Percentiles rank a stretch among this genome's conserved stretches.
phyloP scores from a whole-genome alignment of 1,140 invertebrate species.

The Zaprionus gabonicus region DNA sequence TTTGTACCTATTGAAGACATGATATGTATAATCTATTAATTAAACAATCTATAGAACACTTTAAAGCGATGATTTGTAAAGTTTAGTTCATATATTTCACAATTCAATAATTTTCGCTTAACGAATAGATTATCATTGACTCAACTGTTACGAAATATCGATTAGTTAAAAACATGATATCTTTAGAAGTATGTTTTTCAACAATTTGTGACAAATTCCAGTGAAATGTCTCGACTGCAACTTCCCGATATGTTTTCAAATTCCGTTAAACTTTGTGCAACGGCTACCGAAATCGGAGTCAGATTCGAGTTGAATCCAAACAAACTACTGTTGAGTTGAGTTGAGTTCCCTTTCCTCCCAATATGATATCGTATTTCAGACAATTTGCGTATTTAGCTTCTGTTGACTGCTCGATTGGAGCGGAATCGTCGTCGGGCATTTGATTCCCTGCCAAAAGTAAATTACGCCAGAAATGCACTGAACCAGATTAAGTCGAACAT shows the following conservation, averaged over 20 bases:
- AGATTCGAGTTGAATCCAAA: constrained; percentile 13
- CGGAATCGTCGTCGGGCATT: constrained; percentile 14
- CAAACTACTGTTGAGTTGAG: constrained; percentile 30
- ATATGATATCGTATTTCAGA: constrained; percentile 69
- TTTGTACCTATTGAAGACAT: too few relatives aligned
- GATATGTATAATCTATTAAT: too few relatives aligned
- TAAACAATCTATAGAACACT: too few relatives aligned
- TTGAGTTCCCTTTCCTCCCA: background rate
- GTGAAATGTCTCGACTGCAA: background rate
- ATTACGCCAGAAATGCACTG: constrained; percentile 59
- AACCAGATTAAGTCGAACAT: constrained; percentile 76
- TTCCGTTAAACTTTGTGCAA: constrained; percentile 40
- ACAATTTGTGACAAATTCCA: background rate
- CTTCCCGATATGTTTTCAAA: background rate
- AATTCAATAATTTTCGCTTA: too few relatives aligned
- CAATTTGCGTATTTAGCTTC: constrained; percentile 57
- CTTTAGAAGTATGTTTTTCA: too few relatives aligned
- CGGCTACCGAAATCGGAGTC: constrained; percentile 39
- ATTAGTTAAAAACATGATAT: too few relatives aligned
- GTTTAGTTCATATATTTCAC: too few relatives aligned
- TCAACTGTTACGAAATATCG: too few relatives aligned
- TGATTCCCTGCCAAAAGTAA: constrained; percentile 19
- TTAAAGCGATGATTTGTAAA: too few relatives aligned
- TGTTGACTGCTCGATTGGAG: constrained; percentile 58
- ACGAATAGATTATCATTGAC: too few relatives aligned